These are phyloP conservation scores for Leptopilina boulardi DNA, from an alignment of 1,140 invertebrate genomes.

Conservation along the genomic window DNA sequence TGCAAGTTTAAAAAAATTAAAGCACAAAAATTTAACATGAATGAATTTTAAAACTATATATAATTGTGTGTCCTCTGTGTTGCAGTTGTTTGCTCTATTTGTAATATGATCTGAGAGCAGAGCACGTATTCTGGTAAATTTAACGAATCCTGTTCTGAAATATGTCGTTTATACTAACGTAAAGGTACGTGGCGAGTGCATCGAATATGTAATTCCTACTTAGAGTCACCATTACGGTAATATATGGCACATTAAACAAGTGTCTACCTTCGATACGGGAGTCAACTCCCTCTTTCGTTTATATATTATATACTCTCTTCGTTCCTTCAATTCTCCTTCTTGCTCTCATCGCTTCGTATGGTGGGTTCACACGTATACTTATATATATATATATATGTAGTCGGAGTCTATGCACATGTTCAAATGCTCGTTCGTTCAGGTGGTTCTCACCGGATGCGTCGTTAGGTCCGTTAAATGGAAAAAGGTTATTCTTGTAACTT, in stretches of 20 bases:
- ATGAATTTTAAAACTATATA: too few relatives aligned
- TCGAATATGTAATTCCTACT: slow-evolving; percentile 74
- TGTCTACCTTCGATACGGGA: slow-evolving; percentile 57
- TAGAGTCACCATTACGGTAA: slow-evolving; percentile 71
- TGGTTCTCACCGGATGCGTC: slow-evolving; percentile 67
- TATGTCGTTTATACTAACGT: slow-evolving; percentile 73
- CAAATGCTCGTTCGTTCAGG: slow-evolving; percentile 61
- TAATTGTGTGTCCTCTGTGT: too few relatives aligned
- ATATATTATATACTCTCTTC: slow-evolving; percentile 33
- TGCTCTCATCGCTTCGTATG: slow-evolving; percentile 38
- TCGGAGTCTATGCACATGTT: slow-evolving; percentile 51
- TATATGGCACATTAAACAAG: slow-evolving; percentile 69
- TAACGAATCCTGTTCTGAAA: slow-evolving; percentile 63
- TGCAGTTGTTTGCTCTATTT: slow-evolving; percentile 69
- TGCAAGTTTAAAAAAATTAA: too few relatives aligned
- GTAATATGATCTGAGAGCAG: slow-evolving; percentile 70
- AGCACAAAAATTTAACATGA: slow-evolving; percentile 58
- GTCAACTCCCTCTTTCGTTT: slow-evolving; percentile 48
- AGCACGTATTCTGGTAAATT: slow-evolving; percentile 67
- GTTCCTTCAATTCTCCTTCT: slow-evolving; percentile 34
- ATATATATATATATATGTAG: too few relatives aligned
- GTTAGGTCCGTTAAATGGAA: slow-evolving; percentile 65
- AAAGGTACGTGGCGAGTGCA: slow-evolving; percentile 71
- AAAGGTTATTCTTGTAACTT: slow-evolving; percentile 63
- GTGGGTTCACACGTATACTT: slow-evolving; percentile 45